A percentile compares a stretch with the other conserved stretches of the same genome.
Evolutionary conservation across 1,140 invertebrate species (phyloP).

Genomic region (Pinna nobilis): DNA sequence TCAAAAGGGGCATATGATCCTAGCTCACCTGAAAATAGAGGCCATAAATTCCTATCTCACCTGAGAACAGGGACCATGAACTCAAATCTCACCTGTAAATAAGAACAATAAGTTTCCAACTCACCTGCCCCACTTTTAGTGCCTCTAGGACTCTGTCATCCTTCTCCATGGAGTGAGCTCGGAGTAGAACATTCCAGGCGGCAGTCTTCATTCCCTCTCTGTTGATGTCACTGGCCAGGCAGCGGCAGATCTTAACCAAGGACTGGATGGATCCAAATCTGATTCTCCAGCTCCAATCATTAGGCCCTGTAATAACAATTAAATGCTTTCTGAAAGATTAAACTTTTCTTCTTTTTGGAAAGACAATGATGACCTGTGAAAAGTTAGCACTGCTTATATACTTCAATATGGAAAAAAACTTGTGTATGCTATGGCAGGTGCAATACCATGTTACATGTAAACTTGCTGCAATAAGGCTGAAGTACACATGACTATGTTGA

Average conservation of each 20-base stretch:
- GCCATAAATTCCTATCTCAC: background rate
- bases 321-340: too few species aligned
- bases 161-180: conserved; percentile 67
- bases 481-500: too few species aligned
- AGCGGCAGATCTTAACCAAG: conserved; percentile 69
- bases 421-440: too few species aligned
- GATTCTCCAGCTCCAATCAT: conserved; percentile 73
- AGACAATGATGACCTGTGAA: too few species aligned
- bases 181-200: conserved; percentile 68
- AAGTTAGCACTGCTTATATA: too few species aligned
- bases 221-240: conserved; percentile 56
- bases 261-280: conserved; percentile 72
- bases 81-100: background rate
- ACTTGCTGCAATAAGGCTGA: too few species aligned
- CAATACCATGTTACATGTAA: too few species aligned
- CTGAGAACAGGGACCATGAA: too few species aligned
- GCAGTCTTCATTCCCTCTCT: conserved; percentile 67
- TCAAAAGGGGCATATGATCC: too few species aligned
- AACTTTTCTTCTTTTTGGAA: too few species aligned
- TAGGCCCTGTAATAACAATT: conserved; percentile 51
- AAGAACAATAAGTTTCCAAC: background rate
- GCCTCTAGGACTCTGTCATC: conserved; percentile 72
- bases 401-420: too few species aligned
- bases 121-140: conserved; percentile 73
- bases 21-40: too few species aligned